Evolutionary conservation across 2,113 vertebrate genomes (phyloP).

Genomic region (Chaetops frenatus): DNA sequence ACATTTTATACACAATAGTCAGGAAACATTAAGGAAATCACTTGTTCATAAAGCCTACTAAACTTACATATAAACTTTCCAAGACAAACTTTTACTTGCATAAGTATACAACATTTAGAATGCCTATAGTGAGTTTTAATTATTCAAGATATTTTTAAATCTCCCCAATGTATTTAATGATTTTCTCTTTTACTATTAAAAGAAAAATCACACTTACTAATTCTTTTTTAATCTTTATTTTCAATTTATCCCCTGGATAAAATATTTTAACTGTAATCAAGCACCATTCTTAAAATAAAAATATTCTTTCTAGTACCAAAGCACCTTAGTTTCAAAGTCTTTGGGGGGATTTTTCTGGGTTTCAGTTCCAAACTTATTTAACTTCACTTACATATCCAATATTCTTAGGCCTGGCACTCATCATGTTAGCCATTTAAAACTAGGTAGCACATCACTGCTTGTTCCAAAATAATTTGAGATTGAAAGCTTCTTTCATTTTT

Average conservation of each 20-base stretch:
- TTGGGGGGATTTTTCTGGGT: background rate
- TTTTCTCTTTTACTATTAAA: background rate
- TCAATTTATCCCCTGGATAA: background rate
- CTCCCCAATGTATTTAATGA: background rate
- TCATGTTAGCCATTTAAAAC: background rate
- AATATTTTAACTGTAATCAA: background rate
- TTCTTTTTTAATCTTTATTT: background rate
- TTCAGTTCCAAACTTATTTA: background rate
- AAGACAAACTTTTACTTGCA: background rate
- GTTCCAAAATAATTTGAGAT: background rate
- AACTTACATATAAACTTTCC: background rate
- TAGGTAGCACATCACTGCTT: background rate
- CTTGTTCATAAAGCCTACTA: background rate
- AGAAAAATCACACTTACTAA: background rate
- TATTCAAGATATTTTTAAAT: background rate
- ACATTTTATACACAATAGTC: background rate
- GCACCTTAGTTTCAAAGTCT: background rate
- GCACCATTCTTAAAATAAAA: background rate
- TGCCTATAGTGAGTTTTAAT: background rate
- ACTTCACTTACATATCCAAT: background rate
- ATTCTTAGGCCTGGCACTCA: background rate
- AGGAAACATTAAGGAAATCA: background rate
- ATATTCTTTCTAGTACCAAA: background rate
- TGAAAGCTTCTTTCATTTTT: conserved; percentile 43
- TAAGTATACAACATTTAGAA: background rate